A percentile compares a stretch with the other conserved stretches of the same genome.
phyloP scores from a whole-genome alignment of 2,797 vertebrate species.

The Epinephelus malabaricus region DNA sequence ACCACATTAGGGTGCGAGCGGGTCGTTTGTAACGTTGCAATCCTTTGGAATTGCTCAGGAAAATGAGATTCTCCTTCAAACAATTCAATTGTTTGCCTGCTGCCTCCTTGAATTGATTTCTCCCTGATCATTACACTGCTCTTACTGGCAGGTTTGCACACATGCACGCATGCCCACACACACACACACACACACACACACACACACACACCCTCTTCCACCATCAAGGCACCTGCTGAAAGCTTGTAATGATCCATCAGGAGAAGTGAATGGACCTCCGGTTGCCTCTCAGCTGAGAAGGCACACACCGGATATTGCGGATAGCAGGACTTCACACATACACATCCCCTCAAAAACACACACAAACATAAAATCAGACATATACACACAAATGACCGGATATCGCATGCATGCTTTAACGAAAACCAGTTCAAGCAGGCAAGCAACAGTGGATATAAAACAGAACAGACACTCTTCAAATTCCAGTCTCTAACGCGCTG shows the following conservation, averaged over 20 bases:
- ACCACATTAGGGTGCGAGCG: slow-evolving; percentile 58
- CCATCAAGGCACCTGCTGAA: slow-evolving; percentile 59
- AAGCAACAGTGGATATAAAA: slow-evolving; percentile 14
- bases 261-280: slow-evolving; percentile 57
- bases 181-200: slow-evolving; percentile 7
- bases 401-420: slow-evolving; percentile 50
- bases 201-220: background rate
- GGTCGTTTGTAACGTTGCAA: slow-evolving; percentile 67
- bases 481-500: background rate
- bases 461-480: background rate
- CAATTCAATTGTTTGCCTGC: slow-evolving; percentile 79
- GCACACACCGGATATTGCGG: slow-evolving; percentile 65
- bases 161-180: background rate
- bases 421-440: slow-evolving; percentile 16
- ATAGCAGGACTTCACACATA: slow-evolving; percentile 31
- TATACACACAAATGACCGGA: slow-evolving; percentile 47
- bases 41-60: slow-evolving; percentile 58
- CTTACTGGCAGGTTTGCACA: slow-evolving; percentile 68
- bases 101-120: slow-evolving; percentile 73
- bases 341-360: slow-evolving; percentile 5
- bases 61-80: slow-evolving; percentile 79
- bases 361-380: slow-evolving; percentile 32
- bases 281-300: slow-evolving; percentile 57
- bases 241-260: slow-evolving; percentile 68
- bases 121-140: slow-evolving; percentile 69